Conservation (phyloP, 2,113 vertebrate genomes). For the Argyrosomus japonicus region DNA sequence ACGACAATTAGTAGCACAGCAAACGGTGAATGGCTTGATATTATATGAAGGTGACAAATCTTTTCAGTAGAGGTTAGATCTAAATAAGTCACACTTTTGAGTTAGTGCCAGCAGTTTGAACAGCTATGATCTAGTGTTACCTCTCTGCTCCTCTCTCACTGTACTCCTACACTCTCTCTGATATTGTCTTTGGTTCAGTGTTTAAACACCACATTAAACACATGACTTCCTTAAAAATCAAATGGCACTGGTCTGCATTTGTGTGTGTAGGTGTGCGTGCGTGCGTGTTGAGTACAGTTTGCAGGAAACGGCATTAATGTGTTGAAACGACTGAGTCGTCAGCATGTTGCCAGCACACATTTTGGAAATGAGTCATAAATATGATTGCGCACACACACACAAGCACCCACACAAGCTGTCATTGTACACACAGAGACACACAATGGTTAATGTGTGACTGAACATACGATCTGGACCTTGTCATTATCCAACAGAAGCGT, state of each 20-base stretch:
- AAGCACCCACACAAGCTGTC: not conserved
- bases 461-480: slow-evolving; percentile 22
- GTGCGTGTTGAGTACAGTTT: slow-evolving; percentile 47
- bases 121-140: slow-evolving; percentile 49
- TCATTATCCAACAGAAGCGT: slow-evolving; percentile 27
- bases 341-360: slow-evolving; percentile 57
- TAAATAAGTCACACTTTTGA: slow-evolving; percentile 53
- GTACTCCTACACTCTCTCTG: slow-evolving; percentile 23
- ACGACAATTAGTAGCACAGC: not conserved
- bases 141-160: slow-evolving; percentile 31
- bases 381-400: slow-evolving; percentile 23
- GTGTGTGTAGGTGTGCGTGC: slow-evolving; percentile 7
- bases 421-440: not conserved
- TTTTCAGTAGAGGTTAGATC: slow-evolving; percentile 21
- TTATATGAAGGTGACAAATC: slow-evolving; percentile 48
- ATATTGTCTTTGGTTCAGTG: slow-evolving; percentile 58
- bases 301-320: slow-evolving; percentile 61
- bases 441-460: slow-evolving; percentile 8
- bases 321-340: slow-evolving; percentile 66
- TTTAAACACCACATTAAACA: slow-evolving; percentile 45
- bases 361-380: slow-evolving; percentile 62
- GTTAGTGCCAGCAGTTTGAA: slow-evolving; percentile 32
- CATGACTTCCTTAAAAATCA: slow-evolving; percentile 42
- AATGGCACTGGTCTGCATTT: slow-evolving; percentile 21
- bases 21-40: slow-evolving; percentile 13